Evolutionary conservation across 1,140 invertebrate genomes (phyloP), one percentile per base, ranked within the genome.

Genomic region (Heliconius nattereri): DNA sequence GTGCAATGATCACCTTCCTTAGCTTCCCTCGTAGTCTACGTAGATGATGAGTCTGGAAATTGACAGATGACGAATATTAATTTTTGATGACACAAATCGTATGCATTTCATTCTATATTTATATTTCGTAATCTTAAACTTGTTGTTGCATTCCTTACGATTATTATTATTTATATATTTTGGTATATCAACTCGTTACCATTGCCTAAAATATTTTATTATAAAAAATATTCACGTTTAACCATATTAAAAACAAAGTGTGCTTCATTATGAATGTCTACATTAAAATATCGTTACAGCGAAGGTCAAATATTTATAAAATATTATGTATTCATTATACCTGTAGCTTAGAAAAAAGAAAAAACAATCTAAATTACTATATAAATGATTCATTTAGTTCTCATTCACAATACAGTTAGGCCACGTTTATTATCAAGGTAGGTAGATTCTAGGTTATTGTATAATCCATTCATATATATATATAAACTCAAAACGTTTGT

Each of bases 401-500:
- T 49, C 32, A 73, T 54, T 73, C 72, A 73, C 16, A 73, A 19
- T 71, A 29, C 70, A 71, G 45, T 37, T n/a, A 54, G 37, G 72
- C 72, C 72, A 73, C 72, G 72, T 73, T 73, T 73, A 73, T 73
- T 73, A 52, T 52, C 72, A 73, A 45, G 40, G 40, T 40, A 73
- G 72, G 72, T 49, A 37, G 26, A 52, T 73, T 26, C 72, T 73
- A 73, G 72, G 45, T 73, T 73, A 54, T 23, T 29, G 72, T 73
- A 52, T 52, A 73, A 52, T 73, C 49, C 3, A n/a, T 35, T 35
- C 6, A 35, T 9, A 60, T 20, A n/a, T 7, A 54, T 0, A n/a
- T 54, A 54, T n/a, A 5, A 45, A 45, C 11, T 45, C 16, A 45
- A 45, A 45, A 13, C 13, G 40, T 45, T 45, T 45, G 40, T 45